Evolutionary conservation across 2,888 invertebrate species (phyloP).

Genomic region (Prionchulus punctatus): DNA sequence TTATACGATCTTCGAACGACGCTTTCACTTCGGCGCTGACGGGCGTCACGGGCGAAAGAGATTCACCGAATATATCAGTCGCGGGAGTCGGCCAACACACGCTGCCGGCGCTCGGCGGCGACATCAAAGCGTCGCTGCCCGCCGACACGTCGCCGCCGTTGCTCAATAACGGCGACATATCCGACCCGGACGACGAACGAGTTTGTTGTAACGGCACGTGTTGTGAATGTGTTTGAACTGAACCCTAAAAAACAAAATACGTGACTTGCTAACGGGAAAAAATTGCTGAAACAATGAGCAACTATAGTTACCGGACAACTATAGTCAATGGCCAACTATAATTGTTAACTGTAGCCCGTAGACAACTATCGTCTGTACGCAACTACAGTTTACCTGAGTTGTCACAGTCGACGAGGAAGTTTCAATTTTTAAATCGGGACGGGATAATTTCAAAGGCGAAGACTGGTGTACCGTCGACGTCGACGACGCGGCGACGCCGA

Average conservation of each 20-base stretch:
- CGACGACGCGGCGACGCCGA: background rate
- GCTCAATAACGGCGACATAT: background rate
- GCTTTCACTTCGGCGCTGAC: conserved; percentile 14
- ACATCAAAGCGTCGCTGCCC: background rate
- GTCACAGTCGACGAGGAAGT: too few species aligned
- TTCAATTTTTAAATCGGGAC: too few species aligned
- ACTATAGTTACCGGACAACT: too few species aligned
- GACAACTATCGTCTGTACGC: too few species aligned
- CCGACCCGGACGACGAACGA: background rate
- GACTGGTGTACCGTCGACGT: background rate
- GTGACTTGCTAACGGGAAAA: too few species aligned
- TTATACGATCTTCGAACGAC: conserved; percentile 72
- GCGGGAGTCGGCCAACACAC: background rate
- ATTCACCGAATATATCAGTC: conserved; percentile 4
- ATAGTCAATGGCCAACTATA: too few species aligned
- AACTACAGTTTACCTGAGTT: too few species aligned
- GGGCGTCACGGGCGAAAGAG: background rate
- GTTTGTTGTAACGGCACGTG: background rate
- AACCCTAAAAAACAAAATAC: too few species aligned
- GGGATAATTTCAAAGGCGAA: too few species aligned
- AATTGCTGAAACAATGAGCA: background rate
- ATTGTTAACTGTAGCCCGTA: too few species aligned
- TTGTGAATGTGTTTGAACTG: too few species aligned
- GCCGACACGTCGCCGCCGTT: background rate
- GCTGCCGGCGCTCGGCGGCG: background rate